Percentiles rank a stretch among this genome's conserved stretches.
These are phyloP conservation scores for Clostera curtula DNA, from an alignment of 2,888 invertebrate species.

Conservation along the genomic window DNA sequence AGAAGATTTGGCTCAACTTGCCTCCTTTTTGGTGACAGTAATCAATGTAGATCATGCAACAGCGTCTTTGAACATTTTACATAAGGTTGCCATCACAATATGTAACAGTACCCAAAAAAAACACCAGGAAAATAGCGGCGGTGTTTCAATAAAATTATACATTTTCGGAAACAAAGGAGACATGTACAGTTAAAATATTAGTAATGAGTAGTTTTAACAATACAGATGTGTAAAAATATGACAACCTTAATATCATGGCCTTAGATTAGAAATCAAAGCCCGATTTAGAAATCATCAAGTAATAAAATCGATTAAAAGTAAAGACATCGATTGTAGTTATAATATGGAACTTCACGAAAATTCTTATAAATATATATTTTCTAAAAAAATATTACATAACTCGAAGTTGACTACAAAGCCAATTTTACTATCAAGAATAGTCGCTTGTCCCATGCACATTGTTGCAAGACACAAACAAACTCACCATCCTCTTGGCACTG, in stretches of 20 bases:
- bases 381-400: conserved; percentile 5
- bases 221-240: conserved; percentile 22
- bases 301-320: conserved; percentile 13
- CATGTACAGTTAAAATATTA: too few species aligned
- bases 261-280: conserved; percentile 7
- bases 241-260: conserved; percentile 51
- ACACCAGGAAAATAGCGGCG: too few species aligned
- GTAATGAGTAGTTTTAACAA: conserved; percentile 5
- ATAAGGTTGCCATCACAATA: conserved; percentile 60
- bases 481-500: conserved; percentile 70
- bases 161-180: too few species aligned
- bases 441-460: conserved; percentile 53
- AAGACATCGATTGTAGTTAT: conserved; percentile 41
- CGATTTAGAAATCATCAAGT: conserved; percentile 9
- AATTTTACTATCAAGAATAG: conserved; percentile 31
- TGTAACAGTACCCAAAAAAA: conserved; percentile 9
- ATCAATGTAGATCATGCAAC: conserved; percentile 17
- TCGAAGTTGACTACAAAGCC: conserved; percentile 5
- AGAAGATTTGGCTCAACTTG: conserved; percentile 30
- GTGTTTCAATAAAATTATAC: too few species aligned
- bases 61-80: conserved; percentile 45
- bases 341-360: conserved; percentile 41
- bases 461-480: conserved; percentile 55
- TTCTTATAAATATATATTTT: conserved; percentile 24
- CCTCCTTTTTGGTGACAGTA: conserved; percentile 12